Evolutionary conservation across 2,113 vertebrate genomes (phyloP), one percentile per base, ranked within the genome.

Genomic region (Lynx canadensis): DNA sequence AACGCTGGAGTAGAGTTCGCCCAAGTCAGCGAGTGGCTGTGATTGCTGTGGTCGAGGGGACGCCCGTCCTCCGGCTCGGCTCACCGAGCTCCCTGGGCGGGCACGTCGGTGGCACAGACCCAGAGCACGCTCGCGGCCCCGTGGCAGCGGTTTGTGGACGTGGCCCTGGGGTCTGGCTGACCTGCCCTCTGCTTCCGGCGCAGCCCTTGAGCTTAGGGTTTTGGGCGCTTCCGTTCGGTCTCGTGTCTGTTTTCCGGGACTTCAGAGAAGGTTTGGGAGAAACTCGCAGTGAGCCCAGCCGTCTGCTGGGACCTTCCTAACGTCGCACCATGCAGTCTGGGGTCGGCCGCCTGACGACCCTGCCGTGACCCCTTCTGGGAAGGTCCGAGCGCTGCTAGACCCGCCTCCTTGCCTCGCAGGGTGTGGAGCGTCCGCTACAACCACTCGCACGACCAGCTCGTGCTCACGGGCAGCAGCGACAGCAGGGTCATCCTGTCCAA

Each of bases 391-490:
- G 73, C 31, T 3, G 21, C 19, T 7, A 21, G 19, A 0, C 0
- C 8, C 16, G 9, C 33, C 19, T 45, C 36, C 5, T 4, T 88
- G 50, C 60, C 16, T 5, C 18, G 16, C 98, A 99, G 99, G 99
- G 99, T 99, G 78, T 99, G 99, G 99, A 99, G 99, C 33, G 99
- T 99, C 83, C 99, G 99, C 98, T 99, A 99, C 97, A 99, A 99
- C 98, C 99, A 99, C 98, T 99, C 99, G 60, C 99, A 99, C 0
- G 99, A 99, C 98, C 99, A 99, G 98, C 98, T 99, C 97, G 99
- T 99, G 96, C 98, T 99, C 98, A 99, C 99, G 1, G 99, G 99
- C 98, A 99, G 99, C 99, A 99, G 99, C 52, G 99, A 99, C 98
- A 99, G 99, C 99, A 98, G 99, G 98, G 99, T 99, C 98, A 99